phyloP scores from a whole-genome alignment of 2,888 invertebrate genomes.

The Clitarchus hookeri region DNA sequence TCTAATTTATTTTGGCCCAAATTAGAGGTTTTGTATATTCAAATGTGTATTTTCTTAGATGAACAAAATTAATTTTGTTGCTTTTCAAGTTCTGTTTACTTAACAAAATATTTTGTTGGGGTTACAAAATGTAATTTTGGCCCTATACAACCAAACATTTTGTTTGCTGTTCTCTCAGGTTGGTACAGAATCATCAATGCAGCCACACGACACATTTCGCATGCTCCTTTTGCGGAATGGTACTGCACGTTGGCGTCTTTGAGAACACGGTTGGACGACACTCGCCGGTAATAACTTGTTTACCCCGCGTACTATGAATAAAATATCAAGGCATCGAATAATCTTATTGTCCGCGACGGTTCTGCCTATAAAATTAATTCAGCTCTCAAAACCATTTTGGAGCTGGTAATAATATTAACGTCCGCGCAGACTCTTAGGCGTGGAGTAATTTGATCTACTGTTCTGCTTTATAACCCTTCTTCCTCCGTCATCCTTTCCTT shows the following conservation, averaged over 20 bases:
- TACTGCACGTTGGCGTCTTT: neutral
- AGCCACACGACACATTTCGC: no score
- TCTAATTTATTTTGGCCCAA: no score
- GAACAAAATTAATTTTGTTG: no score
- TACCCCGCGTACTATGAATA: neutral
- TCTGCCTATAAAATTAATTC: neutral
- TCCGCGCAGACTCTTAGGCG: neutral
- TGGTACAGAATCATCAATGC: no score
- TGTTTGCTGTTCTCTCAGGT: no score
- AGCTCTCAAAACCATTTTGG: constrained; percentile 9
- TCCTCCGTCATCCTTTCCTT: neutral
- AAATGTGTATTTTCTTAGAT: no score
- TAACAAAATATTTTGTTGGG: no score
- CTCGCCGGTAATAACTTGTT: neutral
- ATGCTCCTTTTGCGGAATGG: no score
- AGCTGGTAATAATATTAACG: neutral
- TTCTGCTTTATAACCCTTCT: neutral
- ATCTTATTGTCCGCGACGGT: neutral
- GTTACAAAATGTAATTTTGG: no score
- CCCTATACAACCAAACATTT: no score
- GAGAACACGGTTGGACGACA: neutral
- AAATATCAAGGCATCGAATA: neutral
- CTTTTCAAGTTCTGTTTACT: no score
- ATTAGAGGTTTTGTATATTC: no score
- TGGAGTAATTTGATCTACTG: neutral